Evolutionary conservation across 1,140 invertebrate species (phyloP).

Genomic region (Drosophila melanogaster): DNA sequence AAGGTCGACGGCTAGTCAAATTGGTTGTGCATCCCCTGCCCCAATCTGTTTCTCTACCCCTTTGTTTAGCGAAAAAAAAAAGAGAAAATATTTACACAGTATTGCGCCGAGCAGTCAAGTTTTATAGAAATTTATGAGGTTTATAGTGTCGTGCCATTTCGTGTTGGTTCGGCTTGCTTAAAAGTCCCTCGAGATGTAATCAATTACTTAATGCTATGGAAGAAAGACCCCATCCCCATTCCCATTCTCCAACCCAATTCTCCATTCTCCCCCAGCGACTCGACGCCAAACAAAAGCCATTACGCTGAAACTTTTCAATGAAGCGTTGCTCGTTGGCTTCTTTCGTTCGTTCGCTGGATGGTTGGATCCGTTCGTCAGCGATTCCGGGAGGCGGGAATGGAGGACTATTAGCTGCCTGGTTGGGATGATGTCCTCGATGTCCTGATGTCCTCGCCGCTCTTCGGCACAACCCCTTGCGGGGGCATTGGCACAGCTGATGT

Average conservation of each 20-base stretch:
- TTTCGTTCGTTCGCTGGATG: conserved; percentile 17
- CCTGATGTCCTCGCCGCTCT: conserved; percentile 37
- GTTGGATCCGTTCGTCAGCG: conserved; percentile 34
- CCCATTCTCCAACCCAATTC: conserved; percentile 6
- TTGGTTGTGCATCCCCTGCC: conserved; percentile 24
- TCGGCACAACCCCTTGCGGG: conserved; percentile 70
- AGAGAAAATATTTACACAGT: conserved; percentile 65
- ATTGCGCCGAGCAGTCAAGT: conserved; percentile 74
- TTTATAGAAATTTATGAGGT: conserved; percentile 82
- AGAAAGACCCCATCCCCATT: conserved; percentile 29
- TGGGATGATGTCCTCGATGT: conserved; percentile 57
- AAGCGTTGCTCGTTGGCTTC: conserved; percentile 53
- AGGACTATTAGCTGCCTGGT: conserved; percentile 53
- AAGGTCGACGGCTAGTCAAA: conserved; percentile 63
- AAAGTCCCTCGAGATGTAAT: conserved; percentile 84
- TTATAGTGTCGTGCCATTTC: conserved; percentile 79
- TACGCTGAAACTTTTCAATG: conserved; percentile 82
- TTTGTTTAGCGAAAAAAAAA: conserved; percentile 22
- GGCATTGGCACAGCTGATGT: conserved; percentile 80
- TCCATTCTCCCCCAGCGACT: conserved; percentile 26
- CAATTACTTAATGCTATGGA: conserved; percentile 84
- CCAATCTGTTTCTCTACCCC: conserved; percentile 3
- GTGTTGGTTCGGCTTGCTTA: conserved; percentile 71
- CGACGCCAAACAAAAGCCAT: conserved; percentile 79
- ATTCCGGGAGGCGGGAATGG: neutral